Evolutionary conservation across 64 coral and sea anemone genomes (phyloP).

Genomic region (Orbicella faveolata): DNA sequence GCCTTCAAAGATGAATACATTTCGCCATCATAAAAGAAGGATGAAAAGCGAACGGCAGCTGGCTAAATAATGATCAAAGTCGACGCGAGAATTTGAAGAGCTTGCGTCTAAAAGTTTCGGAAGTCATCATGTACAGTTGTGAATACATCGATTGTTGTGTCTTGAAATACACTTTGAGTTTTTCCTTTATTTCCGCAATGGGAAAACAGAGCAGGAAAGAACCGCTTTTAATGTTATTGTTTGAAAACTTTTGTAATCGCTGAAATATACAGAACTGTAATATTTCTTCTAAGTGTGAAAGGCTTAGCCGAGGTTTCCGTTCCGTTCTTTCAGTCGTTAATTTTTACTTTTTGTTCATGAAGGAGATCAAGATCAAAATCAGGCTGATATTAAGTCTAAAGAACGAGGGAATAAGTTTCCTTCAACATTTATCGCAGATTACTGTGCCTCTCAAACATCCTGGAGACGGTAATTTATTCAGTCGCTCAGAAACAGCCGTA

Average conservation of each 20-base stretch:
- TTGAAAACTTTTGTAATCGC: slow-evolving; percentile 18
- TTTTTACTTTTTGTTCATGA: neutral
- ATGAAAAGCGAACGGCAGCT: neutral
- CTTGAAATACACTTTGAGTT: neutral
- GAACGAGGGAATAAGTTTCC: slow-evolving; percentile 2
- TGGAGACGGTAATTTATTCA: slow-evolving; percentile 89
- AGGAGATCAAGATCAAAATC: neutral
- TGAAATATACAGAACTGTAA: neutral
- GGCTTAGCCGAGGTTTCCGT: neutral
- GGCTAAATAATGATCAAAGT: neutral
- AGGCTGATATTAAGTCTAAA: neutral
- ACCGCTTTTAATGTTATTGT: neutral
- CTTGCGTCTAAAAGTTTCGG: slow-evolving; percentile 1
- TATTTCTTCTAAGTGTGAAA: neutral
- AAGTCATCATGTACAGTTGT: slow-evolving; percentile 14
- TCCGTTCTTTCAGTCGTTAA: neutral
- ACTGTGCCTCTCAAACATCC: neutral
- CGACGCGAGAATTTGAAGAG: neutral
- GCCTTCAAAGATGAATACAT: neutral
- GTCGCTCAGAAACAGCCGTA: slow-evolving; percentile 80
- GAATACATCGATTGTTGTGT: neutral
- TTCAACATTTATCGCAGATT: neutral
- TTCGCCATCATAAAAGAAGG: neutral
- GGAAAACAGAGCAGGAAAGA: slow-evolving; percentile 1
- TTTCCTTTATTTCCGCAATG: slow-evolving; percentile 20